phyloP scores from a whole-genome alignment of 2,888 invertebrate species.

The Zele albiditarsus region DNA sequence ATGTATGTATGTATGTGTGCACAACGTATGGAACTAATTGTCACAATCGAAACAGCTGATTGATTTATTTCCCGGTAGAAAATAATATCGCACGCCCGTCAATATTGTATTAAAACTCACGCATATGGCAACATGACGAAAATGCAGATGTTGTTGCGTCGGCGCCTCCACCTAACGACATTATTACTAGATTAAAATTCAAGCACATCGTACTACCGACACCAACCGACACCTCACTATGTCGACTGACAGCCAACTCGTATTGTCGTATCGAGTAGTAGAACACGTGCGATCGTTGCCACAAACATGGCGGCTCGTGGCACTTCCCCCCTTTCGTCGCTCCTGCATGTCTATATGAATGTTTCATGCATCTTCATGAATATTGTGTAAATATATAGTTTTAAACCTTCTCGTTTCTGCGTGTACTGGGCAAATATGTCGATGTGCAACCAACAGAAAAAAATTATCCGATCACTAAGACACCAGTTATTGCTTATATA shows the following conservation, averaged over 20 bases:
- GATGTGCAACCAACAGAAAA: background rate
- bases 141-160: conserved; percentile 37
- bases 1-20: background rate
- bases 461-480: too few relatives aligned
- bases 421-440: background rate
- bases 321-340: conserved; percentile 39
- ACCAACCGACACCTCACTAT: conserved; percentile 39
- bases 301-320: conserved; percentile 57
- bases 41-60: conserved; percentile 34
- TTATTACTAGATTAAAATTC: conserved; percentile 47
- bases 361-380: background rate
- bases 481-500: too few relatives aligned
- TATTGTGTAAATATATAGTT: too few relatives aligned
- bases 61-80: background rate
- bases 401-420: too few relatives aligned
- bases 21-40: background rate
- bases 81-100: background rate
- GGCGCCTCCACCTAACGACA: conserved; percentile 6
- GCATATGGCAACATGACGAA: conserved; percentile 27
- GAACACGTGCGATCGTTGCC: conserved; percentile 57
- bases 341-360: conserved; percentile 15
- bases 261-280: conserved; percentile 41
- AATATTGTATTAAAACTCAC: conserved; percentile 13
- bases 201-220: conserved; percentile 49
- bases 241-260: conserved; percentile 53